phyloP scores from a whole-genome alignment of 2,113 vertebrate genomes.

The Rallus limicola region DNA sequence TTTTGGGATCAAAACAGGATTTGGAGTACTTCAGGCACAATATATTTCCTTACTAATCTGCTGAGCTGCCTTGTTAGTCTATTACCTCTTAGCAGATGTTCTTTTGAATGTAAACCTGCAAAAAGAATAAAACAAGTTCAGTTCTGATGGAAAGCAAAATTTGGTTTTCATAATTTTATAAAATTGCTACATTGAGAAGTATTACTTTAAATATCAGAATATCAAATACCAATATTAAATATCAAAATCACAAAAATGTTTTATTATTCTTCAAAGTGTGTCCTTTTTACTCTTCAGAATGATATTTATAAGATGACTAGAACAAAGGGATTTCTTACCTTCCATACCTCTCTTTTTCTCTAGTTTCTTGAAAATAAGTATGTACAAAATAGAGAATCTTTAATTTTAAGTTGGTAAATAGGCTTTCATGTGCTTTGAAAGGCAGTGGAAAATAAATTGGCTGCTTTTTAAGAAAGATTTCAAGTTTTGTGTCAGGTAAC shows the following conservation, averaged over 20 bases:
- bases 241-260: background rate
- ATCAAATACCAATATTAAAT: too few species aligned
- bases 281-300: background rate
- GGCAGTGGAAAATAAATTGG: slow-evolving; percentile 30
- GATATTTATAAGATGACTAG: background rate
- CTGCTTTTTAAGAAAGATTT: slow-evolving; percentile 51
- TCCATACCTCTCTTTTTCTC: background rate
- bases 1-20: slow-evolving; percentile 36
- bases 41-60: background rate
- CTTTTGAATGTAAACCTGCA: background rate
- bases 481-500: slow-evolving; percentile 31
- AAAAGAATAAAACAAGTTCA: background rate
- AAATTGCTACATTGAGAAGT: background rate
- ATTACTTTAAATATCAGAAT: background rate
- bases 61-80: background rate
- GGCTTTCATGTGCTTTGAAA: slow-evolving; percentile 54
- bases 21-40: background rate
- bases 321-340: background rate
- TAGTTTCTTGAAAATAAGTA: slow-evolving; percentile 41
- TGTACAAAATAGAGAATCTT: background rate
- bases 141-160: background rate
- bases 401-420: slow-evolving; percentile 7
- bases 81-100: background rate
- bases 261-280: background rate
- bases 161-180: background rate